Conservation (phyloP, 2,797 vertebrate species). For the Ataeniobius toweri region DNA sequence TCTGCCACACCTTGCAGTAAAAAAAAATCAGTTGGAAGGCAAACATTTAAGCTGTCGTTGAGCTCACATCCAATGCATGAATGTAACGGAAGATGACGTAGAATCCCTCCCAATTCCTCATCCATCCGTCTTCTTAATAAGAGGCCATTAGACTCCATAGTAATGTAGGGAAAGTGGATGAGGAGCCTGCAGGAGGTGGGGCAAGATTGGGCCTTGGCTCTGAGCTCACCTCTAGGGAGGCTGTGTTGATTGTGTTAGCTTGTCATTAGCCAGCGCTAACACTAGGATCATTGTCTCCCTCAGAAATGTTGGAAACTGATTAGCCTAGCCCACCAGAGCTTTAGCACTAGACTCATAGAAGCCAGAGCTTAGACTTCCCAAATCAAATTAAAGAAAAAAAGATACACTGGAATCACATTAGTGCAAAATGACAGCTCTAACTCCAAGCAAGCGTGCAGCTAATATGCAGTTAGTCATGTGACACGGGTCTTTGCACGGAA, state of each 20-base stretch:
- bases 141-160: constrained; percentile 80
- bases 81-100: constrained; percentile 76
- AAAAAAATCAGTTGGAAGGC: neutral
- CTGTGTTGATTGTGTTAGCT: constrained; percentile 81
- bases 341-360: constrained; percentile 68
- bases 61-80: constrained; percentile 45
- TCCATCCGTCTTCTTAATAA: constrained; percentile 80
- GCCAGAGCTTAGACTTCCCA: constrained; percentile 72
- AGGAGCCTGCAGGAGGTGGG: constrained; percentile 72
- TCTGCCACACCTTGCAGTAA: constrained; percentile 16
- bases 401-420: constrained; percentile 79
- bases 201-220: constrained; percentile 67
- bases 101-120: constrained; percentile 56
- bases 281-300: constrained; percentile 85
- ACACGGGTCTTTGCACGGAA: constrained; percentile 56
- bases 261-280: constrained; percentile 85
- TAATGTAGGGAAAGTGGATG: constrained; percentile 82
- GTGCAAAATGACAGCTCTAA: constrained; percentile 76
- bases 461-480: constrained; percentile 77
- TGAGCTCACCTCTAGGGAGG: constrained; percentile 70
- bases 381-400: constrained; percentile 80
- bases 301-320: constrained; percentile 85
- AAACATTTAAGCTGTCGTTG: constrained; percentile 35
- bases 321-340: constrained; percentile 77
- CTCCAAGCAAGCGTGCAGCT: constrained; percentile 57